Evolutionary conservation across 64 coral and sea anemone species (phyloP), one percentile per base, ranked within the genome.

Genomic region (Orbicella faveolata): DNA sequence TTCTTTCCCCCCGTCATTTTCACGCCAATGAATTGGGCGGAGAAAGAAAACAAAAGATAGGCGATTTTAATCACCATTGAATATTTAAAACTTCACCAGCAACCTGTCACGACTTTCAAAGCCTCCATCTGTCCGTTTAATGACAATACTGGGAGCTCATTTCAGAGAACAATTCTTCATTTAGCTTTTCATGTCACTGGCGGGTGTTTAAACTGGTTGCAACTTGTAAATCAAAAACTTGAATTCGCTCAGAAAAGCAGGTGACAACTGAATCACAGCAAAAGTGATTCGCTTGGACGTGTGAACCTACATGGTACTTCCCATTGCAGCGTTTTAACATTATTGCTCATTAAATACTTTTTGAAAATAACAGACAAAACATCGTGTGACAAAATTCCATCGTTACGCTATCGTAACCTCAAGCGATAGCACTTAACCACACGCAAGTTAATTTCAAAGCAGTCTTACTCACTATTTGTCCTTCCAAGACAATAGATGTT

Each of bases 41-140:
- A 73, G 82, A 52, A 85, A 11, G 13, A 85, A 85, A 85, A 85
- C 82, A 85, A 85, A 72, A 85, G 64, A 85, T 85, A 72, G 63
- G 82, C 82, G 82, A 85, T 85, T 85, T 72, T 85, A 85, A 85
- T 85, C 65, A 67, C 63, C 41, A 65, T 85, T 85, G 36, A 85
- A 72, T 85, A 85, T 85, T 85, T 85, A 85, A 85, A 85, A 73
- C 19, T 73, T 72, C 63, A 72, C 82, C 82, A 85, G 82, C 36
- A 85, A 85, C 82, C 82, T 85, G 82, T 73, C 82, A 85, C 9
- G 63, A 69, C 18, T 48, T 68, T 84, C 62, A 68, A 48, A 44
- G 63, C 8, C 36, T 52, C 82, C 82, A 85, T 85, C 82, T 85
- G 82, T 25, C 64, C 82, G 63, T 69, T 20, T 73, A 72, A 83